Conservation (phyloP, 2,888 invertebrate species). For the Amphimallon solstitiale region DNA sequence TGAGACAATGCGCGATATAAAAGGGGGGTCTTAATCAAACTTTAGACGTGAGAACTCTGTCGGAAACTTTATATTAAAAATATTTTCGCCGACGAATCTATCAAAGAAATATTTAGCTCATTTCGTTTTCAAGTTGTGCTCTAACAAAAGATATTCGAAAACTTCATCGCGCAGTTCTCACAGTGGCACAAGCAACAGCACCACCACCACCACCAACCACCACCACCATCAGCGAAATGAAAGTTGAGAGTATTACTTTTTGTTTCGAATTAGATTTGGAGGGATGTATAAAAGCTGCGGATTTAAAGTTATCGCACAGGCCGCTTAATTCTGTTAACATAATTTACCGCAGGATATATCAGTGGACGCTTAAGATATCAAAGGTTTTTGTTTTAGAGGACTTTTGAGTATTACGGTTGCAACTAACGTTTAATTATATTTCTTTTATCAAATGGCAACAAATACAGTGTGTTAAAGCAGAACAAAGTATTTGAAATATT, state of each 20-base stretch:
- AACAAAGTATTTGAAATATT: too few relatives aligned
- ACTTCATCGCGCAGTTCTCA: background rate
- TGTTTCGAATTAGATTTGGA: background rate
- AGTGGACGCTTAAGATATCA: too few relatives aligned
- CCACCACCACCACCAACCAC: background rate
- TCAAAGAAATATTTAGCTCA: conserved; percentile 28
- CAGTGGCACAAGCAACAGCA: too few relatives aligned
- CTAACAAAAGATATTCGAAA: conserved; percentile 1
- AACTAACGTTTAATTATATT: too few relatives aligned
- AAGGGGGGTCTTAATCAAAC: conserved; percentile 21
- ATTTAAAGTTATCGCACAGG: too few relatives aligned
- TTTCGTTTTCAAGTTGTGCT: background rate
- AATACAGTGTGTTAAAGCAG: too few relatives aligned
- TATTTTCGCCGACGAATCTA: conserved; percentile 26
- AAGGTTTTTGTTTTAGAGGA: too few relatives aligned
- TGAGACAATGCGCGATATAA: conserved; percentile 5
- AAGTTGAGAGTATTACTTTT: background rate
- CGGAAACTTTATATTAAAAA: conserved; percentile 28
- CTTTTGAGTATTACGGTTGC: too few relatives aligned
- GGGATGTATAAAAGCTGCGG: background rate
- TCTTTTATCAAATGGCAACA: too few relatives aligned
- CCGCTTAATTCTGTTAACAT: too few relatives aligned
- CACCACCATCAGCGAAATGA: background rate
- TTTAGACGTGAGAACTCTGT: background rate
- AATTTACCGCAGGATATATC: too few relatives aligned